Conservation (phyloP, 2,888 invertebrate species). For the Tachina lurida region DNA sequence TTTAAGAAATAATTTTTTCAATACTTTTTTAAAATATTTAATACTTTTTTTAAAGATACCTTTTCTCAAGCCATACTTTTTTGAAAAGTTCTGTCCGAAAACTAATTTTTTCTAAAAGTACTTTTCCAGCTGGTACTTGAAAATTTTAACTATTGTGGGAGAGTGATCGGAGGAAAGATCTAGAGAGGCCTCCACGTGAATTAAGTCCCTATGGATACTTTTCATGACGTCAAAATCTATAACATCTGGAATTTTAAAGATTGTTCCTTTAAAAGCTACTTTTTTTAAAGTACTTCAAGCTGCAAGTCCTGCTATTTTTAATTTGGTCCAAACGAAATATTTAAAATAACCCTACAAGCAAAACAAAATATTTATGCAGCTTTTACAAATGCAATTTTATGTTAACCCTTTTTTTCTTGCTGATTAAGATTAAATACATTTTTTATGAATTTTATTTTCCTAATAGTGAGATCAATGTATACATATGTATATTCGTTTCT, state of each 20-base stretch:
- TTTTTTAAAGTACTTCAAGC: no score
- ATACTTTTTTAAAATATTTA: not conserved
- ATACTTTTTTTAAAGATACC: not conserved
- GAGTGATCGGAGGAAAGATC: no score
- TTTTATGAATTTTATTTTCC: not conserved
- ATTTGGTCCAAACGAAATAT: not conserved
- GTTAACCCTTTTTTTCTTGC: not conserved
- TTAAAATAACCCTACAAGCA: not conserved
- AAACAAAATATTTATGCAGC: not conserved
- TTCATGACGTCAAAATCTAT: no score
- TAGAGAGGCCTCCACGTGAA: no score
- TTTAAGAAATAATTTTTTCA: not conserved
- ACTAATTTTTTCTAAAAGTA: not conserved
- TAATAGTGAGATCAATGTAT: conserved; percentile 54
- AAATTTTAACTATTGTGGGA: no score
- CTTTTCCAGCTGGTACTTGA: not conserved
- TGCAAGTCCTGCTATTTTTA: no score
- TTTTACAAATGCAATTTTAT: conserved; percentile 3
- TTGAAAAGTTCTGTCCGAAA: no score
- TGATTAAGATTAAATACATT: not conserved
- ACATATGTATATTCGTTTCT: no score
- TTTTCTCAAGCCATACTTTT: not conserved
- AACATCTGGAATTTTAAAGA: no score
- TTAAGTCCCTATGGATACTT: no score
- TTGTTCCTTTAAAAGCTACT: no score